Evolutionary conservation across 2,888 invertebrate genomes (phyloP), one percentile per base, ranked within the genome.

Genomic region (Octonoba sinensis): DNA sequence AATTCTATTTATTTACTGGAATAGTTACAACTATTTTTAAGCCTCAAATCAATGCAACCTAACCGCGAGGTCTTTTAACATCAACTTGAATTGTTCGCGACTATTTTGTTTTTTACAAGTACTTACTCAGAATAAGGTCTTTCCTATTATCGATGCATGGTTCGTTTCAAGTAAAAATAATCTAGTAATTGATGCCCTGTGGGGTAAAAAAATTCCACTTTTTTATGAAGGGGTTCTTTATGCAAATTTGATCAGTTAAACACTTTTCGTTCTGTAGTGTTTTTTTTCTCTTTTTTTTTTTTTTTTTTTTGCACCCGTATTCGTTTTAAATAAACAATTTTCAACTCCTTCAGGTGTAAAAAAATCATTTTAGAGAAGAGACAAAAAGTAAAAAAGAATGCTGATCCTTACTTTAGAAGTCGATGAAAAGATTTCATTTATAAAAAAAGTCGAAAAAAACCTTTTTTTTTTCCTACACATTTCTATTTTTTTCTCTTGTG

Each of bases 251-350:
- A 72, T 71, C 65, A 64, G 22, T 22, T 44, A 54, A 24, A 69
- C 22, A 76, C 56, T 16, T 56, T 47, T 47, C 65, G 12, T 27
- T n/a, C 13, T 22, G 27, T n/a, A 59, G 20, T 22, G 13, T 18
- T n/a, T 67, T 18, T 54, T 57, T 11, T n/a, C n/a, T n/a, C n/a
- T 47, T 24, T 44, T 24, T 15, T 20, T 46, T n/a, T 16, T 44
- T 49, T 12, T 27, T 20, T 54, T 73, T 18, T 24, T 65, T 56
- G 24, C 20, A 54, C 24, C 44, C 4, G 22, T 49, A 51, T 66
- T 60, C 71, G 49, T 73, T 79, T 69, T 69, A 73, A 73, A 79
- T 73, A 79, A 79, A 79, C 69, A 73, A 73, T 79, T 79, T 72
- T 51, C 51, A 27, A 36, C 70, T 18, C 66, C 59, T 66, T 66